Evolutionary conservation across 2,888 invertebrate genomes (phyloP).

Genomic region (Acleris literana): DNA sequence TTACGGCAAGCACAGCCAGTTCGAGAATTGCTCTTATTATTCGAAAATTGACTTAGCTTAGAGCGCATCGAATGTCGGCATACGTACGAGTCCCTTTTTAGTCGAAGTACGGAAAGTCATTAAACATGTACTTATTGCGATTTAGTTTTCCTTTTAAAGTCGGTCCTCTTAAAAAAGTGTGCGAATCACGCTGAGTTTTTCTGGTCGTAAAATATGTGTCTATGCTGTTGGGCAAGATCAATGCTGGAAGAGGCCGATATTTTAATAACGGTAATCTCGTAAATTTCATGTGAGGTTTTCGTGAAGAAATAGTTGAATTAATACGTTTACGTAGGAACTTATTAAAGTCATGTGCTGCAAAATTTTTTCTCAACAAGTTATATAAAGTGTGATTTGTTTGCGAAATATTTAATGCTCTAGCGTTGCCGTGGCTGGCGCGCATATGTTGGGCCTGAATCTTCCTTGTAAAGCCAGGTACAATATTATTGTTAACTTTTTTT

Average conservation of each 20-base stretch:
- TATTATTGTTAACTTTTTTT: not conserved
- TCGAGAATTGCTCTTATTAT: constrained; percentile 27
- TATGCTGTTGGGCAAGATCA: not conserved
- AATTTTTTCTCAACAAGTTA: not conserved
- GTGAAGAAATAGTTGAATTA: not conserved
- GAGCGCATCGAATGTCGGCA: not conserved
- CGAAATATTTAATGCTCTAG: not conserved
- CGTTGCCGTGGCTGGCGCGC: not conserved
- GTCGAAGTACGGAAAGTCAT: constrained; percentile 4
- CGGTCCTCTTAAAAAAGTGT: no score
- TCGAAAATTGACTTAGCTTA: constrained; percentile 18
- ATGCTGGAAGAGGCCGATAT: not conserved
- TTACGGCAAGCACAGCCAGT: constrained; percentile 45
- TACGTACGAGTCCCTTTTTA: not conserved
- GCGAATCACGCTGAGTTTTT: not conserved
- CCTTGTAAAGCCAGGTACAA: not conserved
- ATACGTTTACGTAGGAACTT: not conserved
- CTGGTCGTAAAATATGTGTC: not conserved
- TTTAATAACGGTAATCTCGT: not conserved
- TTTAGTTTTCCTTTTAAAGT: constrained; percentile 2
- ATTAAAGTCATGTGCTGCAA: not conserved
- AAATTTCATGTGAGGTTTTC: not conserved
- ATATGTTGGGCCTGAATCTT: not conserved
- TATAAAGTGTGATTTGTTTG: not conserved
- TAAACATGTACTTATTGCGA: constrained; percentile 15